Percentiles rank a stretch among this genome's conserved stretches.
These are phyloP conservation scores for Galaxias olidus DNA, from an alignment of 2,797 vertebrate genomes.

Conservation along the genomic window DNA sequence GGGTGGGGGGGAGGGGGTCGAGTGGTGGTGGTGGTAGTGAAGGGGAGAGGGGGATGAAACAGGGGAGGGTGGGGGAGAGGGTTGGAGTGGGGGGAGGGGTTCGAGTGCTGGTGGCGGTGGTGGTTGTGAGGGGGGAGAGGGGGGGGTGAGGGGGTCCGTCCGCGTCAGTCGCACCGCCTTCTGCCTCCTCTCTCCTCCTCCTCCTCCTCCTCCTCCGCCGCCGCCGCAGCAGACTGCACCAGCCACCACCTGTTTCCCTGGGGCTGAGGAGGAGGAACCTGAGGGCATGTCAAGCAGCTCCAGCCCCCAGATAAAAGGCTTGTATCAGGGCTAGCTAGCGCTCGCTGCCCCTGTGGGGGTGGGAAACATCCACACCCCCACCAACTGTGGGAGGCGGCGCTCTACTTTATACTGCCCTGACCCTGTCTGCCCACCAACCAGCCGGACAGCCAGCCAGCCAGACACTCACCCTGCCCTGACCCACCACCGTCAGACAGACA, in stretches of 20 bases:
- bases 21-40: slow-evolving; percentile 16
- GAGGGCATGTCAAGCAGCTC: slow-evolving; percentile 27
- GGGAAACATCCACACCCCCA: no score
- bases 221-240: slow-evolving; percentile 24
- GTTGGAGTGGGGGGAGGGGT: slow-evolving; percentile 4
- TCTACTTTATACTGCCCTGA: slow-evolving; percentile 35
- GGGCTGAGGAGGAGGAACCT: slow-evolving; percentile 16
- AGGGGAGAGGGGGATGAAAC: no score
- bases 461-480: no score
- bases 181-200: not conserved
- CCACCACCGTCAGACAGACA: no score
- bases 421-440: slow-evolving; percentile 53
- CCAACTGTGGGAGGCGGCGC: slow-evolving; percentile 15
- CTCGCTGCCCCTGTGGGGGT: not conserved
- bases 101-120: slow-evolving; percentile 5
- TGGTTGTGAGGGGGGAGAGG: slow-evolving; percentile 10
- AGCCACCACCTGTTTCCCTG: slow-evolving; percentile 50
- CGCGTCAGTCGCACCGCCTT: slow-evolving; percentile 49
- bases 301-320: not conserved
- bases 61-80: slow-evolving; percentile 49
- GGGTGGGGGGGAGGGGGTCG: slow-evolving; percentile 5
- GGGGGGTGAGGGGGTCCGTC: slow-evolving; percentile 34
- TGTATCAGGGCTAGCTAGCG: not conserved
- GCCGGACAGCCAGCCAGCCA: slow-evolving; percentile 19
- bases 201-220: no score